Percentiles rank a stretch among this genome's conserved stretches.
These are phyloP conservation scores for Drosophila kepulauana DNA, from an alignment of 1,140 invertebrate species.

Conservation along the genomic window DNA sequence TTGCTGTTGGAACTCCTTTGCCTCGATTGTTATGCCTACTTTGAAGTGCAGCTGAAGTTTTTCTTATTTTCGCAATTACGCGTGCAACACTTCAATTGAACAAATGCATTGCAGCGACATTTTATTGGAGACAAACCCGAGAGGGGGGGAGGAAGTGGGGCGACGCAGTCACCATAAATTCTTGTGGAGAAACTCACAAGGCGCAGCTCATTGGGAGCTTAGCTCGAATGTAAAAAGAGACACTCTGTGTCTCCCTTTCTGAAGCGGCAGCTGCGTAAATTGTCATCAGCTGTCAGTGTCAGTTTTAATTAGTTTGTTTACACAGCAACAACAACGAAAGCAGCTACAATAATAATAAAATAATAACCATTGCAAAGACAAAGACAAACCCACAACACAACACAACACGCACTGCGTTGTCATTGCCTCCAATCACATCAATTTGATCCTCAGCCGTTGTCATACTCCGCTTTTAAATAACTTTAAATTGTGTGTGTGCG, in stretches of 20 bases:
- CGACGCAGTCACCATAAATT: constrained; percentile 43
- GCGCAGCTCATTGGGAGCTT: constrained; percentile 41
- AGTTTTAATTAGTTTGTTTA: constrained; percentile 84
- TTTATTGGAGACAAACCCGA: constrained; percentile 19
- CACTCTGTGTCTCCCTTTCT: constrained; percentile 12
- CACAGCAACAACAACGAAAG: constrained; percentile 50
- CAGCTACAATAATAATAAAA: constrained; percentile 27
- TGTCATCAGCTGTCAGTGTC: constrained; percentile 81
- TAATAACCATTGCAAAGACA: constrained; percentile 31
- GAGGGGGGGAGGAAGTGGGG: constrained; percentile 6
- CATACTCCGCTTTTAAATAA: constrained; percentile 35
- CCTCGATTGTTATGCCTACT: constrained; percentile 54
- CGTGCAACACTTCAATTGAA: constrained; percentile 81
- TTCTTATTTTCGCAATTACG: constrained; percentile 62
- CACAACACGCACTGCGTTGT: constrained; percentile 42
- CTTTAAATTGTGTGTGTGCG: constrained; percentile 60
- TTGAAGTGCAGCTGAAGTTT: constrained; percentile 56
- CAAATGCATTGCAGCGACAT: constrained; percentile 50
- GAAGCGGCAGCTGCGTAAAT: constrained; percentile 68
- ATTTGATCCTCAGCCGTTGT: constrained; percentile 55
- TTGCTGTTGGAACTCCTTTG: constrained; percentile 15
- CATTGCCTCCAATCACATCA: constrained; percentile 70
- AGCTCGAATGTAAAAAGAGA: constrained; percentile 31
- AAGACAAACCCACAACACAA: constrained; percentile 25
- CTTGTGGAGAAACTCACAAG: constrained; percentile 53